Percentiles rank a stretch among this genome's conserved stretches.
phyloP scores from a whole-genome alignment of 2,888 invertebrate genomes.

The Gastracanthus pulcherrimus region DNA sequence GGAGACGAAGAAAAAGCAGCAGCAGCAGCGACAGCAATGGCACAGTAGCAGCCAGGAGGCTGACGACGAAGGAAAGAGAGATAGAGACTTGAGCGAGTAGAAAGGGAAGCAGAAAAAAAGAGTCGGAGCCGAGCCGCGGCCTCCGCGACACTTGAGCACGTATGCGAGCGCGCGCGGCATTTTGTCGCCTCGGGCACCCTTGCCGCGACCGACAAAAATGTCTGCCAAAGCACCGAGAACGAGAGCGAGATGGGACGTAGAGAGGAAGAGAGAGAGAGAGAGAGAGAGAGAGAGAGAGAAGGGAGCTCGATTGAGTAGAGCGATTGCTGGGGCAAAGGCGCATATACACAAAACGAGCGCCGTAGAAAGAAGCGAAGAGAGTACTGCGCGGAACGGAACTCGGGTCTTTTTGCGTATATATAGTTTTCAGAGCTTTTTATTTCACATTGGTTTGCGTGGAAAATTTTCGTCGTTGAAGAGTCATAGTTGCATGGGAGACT shows the following conservation, averaged over 20 bases:
- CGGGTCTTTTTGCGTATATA: too few relatives aligned
- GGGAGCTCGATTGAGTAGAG: constrained; percentile 4
- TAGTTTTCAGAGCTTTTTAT: too few relatives aligned
- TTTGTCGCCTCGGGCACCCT: constrained; percentile 36
- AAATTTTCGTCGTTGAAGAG: too few relatives aligned
- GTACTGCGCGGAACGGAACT: too few relatives aligned
- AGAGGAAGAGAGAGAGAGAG: too few relatives aligned
- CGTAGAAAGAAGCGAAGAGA: too few relatives aligned
- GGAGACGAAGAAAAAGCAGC: not conserved
- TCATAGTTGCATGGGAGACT: too few relatives aligned
- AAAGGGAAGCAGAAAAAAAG: not conserved
- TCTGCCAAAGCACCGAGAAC: constrained; percentile 25
- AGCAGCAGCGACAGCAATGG: too few relatives aligned
- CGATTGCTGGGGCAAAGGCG: not conserved
- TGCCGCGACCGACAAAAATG: constrained; percentile 31
- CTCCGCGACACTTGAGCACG: constrained; percentile 46
- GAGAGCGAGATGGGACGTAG: too few relatives aligned
- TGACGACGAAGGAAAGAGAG: not conserved
- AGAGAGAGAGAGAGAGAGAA: not conserved
- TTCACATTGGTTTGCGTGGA: too few relatives aligned
- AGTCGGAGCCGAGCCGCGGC: not conserved
- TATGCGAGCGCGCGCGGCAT: constrained; percentile 29
- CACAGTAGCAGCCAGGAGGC: not conserved
- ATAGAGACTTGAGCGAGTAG: too few relatives aligned
- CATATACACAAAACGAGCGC: too few relatives aligned